These are phyloP conservation scores for Drosophila quinaria DNA, from an alignment of 2,888 invertebrate genomes.

Conservation along the genomic window DNA sequence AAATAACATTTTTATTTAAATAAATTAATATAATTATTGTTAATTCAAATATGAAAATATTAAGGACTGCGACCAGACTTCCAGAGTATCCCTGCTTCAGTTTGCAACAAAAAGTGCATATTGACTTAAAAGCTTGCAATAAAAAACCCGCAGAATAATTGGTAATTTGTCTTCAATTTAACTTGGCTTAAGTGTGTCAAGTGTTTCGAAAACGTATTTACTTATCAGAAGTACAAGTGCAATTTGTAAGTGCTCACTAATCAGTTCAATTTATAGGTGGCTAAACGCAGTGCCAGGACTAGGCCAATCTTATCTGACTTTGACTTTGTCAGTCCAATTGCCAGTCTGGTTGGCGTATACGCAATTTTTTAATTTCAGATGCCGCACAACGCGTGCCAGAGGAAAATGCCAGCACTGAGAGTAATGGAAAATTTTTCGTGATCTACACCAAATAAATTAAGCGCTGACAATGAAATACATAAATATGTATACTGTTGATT, in stretches of 20 bases:
- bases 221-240: slow-evolving; percentile 34
- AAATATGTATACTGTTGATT: slow-evolving; percentile 70
- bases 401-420: slow-evolving; percentile 42
- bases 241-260: slow-evolving; percentile 16
- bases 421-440: slow-evolving; percentile 73
- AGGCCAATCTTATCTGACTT: slow-evolving; percentile 12
- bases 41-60: too few relatives aligned
- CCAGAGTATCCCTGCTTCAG: not conserved
- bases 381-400: slow-evolving; percentile 48
- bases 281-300: slow-evolving; percentile 2
- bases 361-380: not conserved
- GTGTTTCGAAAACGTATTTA: slow-evolving; percentile 10
- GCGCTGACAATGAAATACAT: slow-evolving; percentile 62
- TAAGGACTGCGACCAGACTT: too few relatives aligned
- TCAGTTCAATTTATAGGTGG: slow-evolving; percentile 26
- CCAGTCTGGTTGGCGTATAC: not conserved
- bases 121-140: not conserved
- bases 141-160: not conserved
- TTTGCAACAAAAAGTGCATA: not conserved
- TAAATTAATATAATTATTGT: too few relatives aligned
- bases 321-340: not conserved
- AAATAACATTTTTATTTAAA: too few relatives aligned
- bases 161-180: not conserved
- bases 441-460: slow-evolving; percentile 67
- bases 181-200: slow-evolving; percentile 16